Evolutionary conservation across 2,888 invertebrate species (phyloP).

Genomic region (Lissonota sp.): DNA sequence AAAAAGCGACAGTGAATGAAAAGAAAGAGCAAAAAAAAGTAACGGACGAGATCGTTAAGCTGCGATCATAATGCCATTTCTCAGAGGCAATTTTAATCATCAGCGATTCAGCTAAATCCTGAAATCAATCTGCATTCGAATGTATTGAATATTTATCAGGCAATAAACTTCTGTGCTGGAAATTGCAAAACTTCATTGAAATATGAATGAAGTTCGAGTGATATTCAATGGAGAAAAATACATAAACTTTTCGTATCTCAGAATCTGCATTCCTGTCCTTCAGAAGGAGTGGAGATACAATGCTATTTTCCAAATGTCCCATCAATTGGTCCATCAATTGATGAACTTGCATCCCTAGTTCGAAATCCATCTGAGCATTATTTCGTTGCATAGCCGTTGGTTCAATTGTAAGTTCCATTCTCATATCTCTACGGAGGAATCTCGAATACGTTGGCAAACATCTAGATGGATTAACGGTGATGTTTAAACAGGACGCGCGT

Average conservation of each 20-base stretch:
- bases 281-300: too few relatives aligned
- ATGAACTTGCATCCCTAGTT: too few relatives aligned
- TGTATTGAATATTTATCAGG: not conserved
- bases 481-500: slow-evolving; percentile 28
- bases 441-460: not conserved
- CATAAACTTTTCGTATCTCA: too few relatives aligned
- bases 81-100: slow-evolving; percentile 28
- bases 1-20: slow-evolving; percentile 21
- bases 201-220: not conserved
- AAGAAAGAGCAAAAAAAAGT: slow-evolving; percentile 23
- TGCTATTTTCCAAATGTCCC: too few relatives aligned
- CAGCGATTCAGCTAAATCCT: not conserved
- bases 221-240: not conserved
- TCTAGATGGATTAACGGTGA: slow-evolving; percentile 20
- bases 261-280: too few relatives aligned
- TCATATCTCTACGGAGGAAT: not conserved
- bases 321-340: too few relatives aligned
- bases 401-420: too few relatives aligned
- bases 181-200: not conserved
- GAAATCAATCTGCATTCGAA: not conserved
- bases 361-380: too few relatives aligned
- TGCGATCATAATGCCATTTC: slow-evolving; percentile 17
- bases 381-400: too few relatives aligned
- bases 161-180: not conserved
- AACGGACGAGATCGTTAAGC: slow-evolving; percentile 41